Conservation (phyloP, 2,113 vertebrate genomes). For the Phodopus roborovskii region DNA sequence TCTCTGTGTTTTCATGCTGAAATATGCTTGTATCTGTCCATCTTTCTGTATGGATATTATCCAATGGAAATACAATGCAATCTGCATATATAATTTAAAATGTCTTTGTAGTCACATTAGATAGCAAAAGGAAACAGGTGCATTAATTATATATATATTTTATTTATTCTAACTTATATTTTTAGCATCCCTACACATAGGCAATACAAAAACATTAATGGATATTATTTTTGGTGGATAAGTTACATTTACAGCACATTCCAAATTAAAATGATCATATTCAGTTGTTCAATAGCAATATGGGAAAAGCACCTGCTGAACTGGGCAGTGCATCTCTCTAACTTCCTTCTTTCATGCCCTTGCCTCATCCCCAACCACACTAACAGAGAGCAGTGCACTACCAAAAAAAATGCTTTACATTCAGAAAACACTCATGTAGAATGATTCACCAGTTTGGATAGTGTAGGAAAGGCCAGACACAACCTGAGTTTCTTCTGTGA, state of each 20-base stretch:
- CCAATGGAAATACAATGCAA: neutral
- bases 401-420: neutral
- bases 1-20: neutral
- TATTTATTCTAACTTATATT: neutral
- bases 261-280: neutral
- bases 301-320: neutral
- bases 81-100: neutral
- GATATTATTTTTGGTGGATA: neutral
- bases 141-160: neutral
- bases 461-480: neutral
- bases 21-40: neutral
- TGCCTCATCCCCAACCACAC: too few species aligned
- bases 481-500: neutral
- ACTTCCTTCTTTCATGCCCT: neutral
- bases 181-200: neutral
- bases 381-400: neutral
- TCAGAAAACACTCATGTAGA: neutral
- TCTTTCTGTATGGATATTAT: neutral
- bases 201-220: neutral
- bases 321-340: too few species aligned
- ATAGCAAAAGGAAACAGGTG: neutral
- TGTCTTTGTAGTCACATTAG: neutral
- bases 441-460: neutral
- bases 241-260: neutral
- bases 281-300: neutral